These are phyloP conservation scores for Hestina assimilis DNA, from an alignment of 1,140 invertebrate species.

Conservation along the genomic window DNA sequence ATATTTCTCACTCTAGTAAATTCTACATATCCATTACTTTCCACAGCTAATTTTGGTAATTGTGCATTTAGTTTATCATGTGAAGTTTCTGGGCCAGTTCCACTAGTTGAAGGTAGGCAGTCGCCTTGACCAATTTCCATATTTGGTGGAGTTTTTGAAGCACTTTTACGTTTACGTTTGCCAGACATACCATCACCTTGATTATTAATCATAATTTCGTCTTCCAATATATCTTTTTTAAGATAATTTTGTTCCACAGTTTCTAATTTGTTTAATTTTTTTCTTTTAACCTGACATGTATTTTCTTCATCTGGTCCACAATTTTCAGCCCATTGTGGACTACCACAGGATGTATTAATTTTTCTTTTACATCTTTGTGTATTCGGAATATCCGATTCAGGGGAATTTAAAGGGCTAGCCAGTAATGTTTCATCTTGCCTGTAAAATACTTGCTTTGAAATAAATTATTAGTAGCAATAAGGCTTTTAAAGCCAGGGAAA, in stretches of 20 bases:
- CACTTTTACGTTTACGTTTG: slow-evolving; percentile 45
- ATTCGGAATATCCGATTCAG: slow-evolving; percentile 42
- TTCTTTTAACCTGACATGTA: slow-evolving; percentile 30
- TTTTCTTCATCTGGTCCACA: slow-evolving; percentile 45
- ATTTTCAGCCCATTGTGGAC: slow-evolving; percentile 64
- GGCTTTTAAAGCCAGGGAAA: too few relatives aligned
- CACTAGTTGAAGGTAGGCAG: slow-evolving; percentile 67
- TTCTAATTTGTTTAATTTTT: slow-evolving; percentile 27
- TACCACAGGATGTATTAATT: slow-evolving; percentile 43
- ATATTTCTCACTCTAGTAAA: slow-evolving; percentile 76
- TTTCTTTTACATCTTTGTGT: slow-evolving; percentile 45
- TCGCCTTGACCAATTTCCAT: slow-evolving; percentile 69
- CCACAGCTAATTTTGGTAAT: slow-evolving; percentile 57
- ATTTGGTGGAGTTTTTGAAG: slow-evolving; percentile 56
- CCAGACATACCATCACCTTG: slow-evolving; percentile 54
- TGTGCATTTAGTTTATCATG: slow-evolving; percentile 61
- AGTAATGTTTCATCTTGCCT: slow-evolving; percentile 49
- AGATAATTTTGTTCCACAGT: neutral
- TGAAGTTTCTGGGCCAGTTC: slow-evolving; percentile 54
- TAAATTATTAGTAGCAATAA: too few relatives aligned
- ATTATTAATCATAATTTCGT: slow-evolving; percentile 40
- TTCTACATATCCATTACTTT: slow-evolving; percentile 76
- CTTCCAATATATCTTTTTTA: slow-evolving; percentile 16
- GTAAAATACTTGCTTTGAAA: slow-evolving; percentile 34
- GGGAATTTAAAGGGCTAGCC: slow-evolving; percentile 49